Evolutionary conservation across 2,797 vertebrate genomes (phyloP).

Genomic region (Buphagus erythrorhynchus): DNA sequence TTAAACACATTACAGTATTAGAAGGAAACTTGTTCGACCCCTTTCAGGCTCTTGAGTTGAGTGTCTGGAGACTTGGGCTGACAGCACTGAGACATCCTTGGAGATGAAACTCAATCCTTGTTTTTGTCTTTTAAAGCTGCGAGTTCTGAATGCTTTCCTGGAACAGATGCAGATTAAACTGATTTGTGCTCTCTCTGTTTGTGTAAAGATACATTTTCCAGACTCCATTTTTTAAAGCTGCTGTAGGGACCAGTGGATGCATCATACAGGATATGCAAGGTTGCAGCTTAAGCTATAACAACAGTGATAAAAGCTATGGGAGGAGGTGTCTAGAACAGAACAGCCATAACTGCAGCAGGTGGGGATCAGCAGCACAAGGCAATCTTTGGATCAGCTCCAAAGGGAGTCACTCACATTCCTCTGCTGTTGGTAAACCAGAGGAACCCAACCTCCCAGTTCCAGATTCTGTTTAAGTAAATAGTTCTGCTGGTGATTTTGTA

Average conservation of each 20-base stretch:
- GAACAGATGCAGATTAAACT: neutral
- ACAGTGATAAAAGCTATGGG: neutral
- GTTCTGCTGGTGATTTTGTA: neutral
- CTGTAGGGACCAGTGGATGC: neutral
- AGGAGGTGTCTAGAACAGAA: neutral
- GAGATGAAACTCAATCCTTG: constrained; percentile 17
- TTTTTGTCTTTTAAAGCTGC: constrained; percentile 22
- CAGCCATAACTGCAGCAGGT: neutral
- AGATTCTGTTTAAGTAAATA: neutral
- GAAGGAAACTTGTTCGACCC: constrained; percentile 50
- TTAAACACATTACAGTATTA: constrained; percentile 57
- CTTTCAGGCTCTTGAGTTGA: constrained; percentile 43
- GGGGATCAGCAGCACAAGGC: neutral
- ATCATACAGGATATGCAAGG: neutral
- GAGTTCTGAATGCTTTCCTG: neutral
- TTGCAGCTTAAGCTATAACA: neutral
- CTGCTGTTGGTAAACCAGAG: neutral
- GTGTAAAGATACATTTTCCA: neutral
- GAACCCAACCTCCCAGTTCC: neutral
- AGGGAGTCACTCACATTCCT: neutral
- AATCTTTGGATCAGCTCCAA: neutral
- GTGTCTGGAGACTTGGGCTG: constrained; percentile 34
- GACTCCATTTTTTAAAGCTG: neutral
- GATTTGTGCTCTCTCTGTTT: neutral
- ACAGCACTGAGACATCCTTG: constrained; percentile 21